Conservation (phyloP, 2,888 invertebrate genomes). For the Eudemis profundana region DNA sequence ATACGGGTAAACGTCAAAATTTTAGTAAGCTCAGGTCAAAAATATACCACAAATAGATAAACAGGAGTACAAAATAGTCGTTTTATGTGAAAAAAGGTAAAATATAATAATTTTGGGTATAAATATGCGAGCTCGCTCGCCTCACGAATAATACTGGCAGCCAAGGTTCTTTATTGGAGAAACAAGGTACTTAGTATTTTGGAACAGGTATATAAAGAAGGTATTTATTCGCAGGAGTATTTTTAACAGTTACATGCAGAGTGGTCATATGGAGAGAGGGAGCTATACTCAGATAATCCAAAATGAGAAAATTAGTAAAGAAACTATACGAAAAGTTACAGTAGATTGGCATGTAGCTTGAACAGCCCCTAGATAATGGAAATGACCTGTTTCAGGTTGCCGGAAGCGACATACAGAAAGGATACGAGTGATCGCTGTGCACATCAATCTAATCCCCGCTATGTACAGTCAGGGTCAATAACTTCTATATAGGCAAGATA, state of each 20-base stretch:
- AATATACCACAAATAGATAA: conserved; percentile 56
- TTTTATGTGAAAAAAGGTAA: conserved; percentile 52
- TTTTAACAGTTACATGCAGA: neutral
- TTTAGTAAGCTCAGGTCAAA: conserved; percentile 53
- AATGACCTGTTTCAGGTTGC: too few relatives aligned
- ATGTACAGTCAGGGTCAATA: too few relatives aligned
- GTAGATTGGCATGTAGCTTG: too few relatives aligned
- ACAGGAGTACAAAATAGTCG: conserved; percentile 56
- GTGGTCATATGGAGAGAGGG: neutral
- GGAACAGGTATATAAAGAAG: conserved; percentile 16
- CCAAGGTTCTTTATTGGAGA: conserved; percentile 54
- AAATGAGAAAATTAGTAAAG: too few relatives aligned
- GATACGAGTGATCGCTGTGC: too few relatives aligned
- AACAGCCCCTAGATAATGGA: too few relatives aligned
- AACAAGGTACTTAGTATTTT: conserved; percentile 12
- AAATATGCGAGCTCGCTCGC: conserved; percentile 53
- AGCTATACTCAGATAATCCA: neutral
- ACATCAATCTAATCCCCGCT: too few relatives aligned
- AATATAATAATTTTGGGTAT: conserved; percentile 53
- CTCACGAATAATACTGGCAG: conserved; percentile 51
- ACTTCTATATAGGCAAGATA: too few relatives aligned
- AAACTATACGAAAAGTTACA: too few relatives aligned
- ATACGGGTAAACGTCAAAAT: conserved; percentile 47
- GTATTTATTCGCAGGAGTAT: conserved; percentile 6
- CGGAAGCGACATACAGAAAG: too few relatives aligned